Evolutionary conservation across 1,140 invertebrate genomes (phyloP), one percentile per base, ranked within the genome.

Genomic region (Drosophila murphyi): DNA sequence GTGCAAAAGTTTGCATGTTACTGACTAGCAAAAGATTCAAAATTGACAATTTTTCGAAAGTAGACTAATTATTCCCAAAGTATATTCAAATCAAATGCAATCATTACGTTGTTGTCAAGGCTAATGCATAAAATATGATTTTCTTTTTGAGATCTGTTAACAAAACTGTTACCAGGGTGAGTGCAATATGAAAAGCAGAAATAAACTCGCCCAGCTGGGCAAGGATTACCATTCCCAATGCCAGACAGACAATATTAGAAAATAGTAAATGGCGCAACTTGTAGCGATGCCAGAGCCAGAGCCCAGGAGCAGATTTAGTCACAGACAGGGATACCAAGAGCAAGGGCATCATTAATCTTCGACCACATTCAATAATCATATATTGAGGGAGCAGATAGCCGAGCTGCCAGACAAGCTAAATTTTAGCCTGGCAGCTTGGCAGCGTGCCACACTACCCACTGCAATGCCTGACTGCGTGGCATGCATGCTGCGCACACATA

Each of bases 361-460:
- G 80, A 87, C 83, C 83, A 70, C 83, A 87, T 87, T 87, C 85
- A 87, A 87, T 87, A 87, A 87, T 87, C 83, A 88, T 82, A 69
- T 76, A 88, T 68, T 61, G 61, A 51, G 55, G 29, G 31, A 50
- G 70, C 59, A 63, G 67, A 76, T 62, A 70, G 68, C 37, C 50
- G 6, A 45, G 61, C 64, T 61, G 43, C 48, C 55, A 63, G 70
- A 61, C 72, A 28, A 64, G 57, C 20, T 52, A 48, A 74, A 76
- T 20, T 20, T 20, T 20, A 20, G 20, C 20, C 20, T 20, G 20
- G 20, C 20, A 20, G 20, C 20, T 2, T 64, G 61, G 59, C 63
- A 28, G 45, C 28, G 37, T 57, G 48, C 28, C 41, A 65, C 29
- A 48, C 60, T 57, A 35, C n/a, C 28, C 20, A 20, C 20, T 20